phyloP scores from a whole-genome alignment of 1,140 invertebrate genomes.

The Eulimnadia texana region DNA sequence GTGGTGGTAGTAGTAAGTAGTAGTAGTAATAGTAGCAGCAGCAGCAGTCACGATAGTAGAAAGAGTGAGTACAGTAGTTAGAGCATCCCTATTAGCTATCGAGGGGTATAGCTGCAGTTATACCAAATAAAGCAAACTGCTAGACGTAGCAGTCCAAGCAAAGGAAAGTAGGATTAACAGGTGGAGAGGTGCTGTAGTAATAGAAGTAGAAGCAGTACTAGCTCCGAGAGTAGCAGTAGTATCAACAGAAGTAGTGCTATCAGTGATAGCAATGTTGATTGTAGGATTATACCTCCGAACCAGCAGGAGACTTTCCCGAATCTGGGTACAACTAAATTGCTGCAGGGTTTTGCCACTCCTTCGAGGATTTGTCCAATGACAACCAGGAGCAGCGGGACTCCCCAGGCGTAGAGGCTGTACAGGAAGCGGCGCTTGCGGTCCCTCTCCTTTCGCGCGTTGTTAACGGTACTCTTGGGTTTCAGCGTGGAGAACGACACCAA shows the following conservation, averaged over 20 bases:
- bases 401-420: constrained; percentile 24
- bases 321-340: not conserved
- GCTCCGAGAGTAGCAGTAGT: too few species aligned
- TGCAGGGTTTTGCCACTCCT: not conserved
- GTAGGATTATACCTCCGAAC: constrained; percentile 1
- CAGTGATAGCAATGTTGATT: too few species aligned
- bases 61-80: not conserved
- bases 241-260: too few species aligned
- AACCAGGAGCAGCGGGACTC: constrained; percentile 20
- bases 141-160: not conserved
- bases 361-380: constrained; percentile 15
- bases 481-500: constrained; percentile 21
- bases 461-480: not conserved
- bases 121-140: not conserved
- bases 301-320: constrained; percentile 9
- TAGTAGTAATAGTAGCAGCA: too few species aligned
- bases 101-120: not conserved
- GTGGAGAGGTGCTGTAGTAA: too few species aligned
- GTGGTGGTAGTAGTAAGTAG: too few species aligned
- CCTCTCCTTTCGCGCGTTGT: not conserved
- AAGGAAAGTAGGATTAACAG: not conserved
- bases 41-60: not conserved
- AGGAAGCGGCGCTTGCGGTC: constrained; percentile 14
- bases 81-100: not conserved
- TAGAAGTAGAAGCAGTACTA: not conserved